Percentiles rank a stretch among this genome's conserved stretches.
phyloP scores from a whole-genome alignment of 2,113 vertebrate species.

The Hemichromis elongatus region DNA sequence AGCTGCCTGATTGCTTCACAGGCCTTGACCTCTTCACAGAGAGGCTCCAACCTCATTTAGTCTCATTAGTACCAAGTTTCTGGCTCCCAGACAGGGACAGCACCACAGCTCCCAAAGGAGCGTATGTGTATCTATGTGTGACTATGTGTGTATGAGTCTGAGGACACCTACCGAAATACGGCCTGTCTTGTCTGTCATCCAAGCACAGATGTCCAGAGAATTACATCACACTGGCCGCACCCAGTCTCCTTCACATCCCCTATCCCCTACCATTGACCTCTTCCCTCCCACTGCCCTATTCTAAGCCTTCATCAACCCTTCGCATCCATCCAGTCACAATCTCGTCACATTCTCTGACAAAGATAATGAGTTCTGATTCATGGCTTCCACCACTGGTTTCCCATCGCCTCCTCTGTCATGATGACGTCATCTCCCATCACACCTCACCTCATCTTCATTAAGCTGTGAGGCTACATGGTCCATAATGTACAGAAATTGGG shows the following conservation, averaged over 20 bases:
- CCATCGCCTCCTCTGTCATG: conserved; percentile 15
- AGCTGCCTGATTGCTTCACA: conserved; percentile 53
- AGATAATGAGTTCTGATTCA: conserved; percentile 53
- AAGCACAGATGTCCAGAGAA: conserved; percentile 65
- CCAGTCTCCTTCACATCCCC: conserved; percentile 42
- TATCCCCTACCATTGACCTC: conserved; percentile 9
- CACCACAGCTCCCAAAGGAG: conserved; percentile 32
- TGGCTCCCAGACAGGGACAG: conserved; percentile 48
- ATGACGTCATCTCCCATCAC: conserved; percentile 54
- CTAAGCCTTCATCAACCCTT: conserved; percentile 9
- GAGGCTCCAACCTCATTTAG: conserved; percentile 60
- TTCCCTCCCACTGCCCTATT: background rate
- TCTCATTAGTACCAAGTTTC: conserved; percentile 64
- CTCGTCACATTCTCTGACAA: conserved; percentile 16
- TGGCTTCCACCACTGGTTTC: conserved; percentile 26
- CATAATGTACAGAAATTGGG: conserved; percentile 36
- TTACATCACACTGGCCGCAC: conserved; percentile 68
- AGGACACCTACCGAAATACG: conserved; percentile 33
- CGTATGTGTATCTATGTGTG: background rate
- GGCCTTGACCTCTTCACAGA: conserved; percentile 53
- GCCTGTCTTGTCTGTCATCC: conserved; percentile 58
- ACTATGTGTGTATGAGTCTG: background rate
- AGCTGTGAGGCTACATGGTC: conserved; percentile 4
- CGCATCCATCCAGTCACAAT: conserved; percentile 16
- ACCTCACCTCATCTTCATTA: conserved; percentile 57